phyloP scores from a whole-genome alignment of 2,888 invertebrate species.

The Hecatera dysodea region DNA sequence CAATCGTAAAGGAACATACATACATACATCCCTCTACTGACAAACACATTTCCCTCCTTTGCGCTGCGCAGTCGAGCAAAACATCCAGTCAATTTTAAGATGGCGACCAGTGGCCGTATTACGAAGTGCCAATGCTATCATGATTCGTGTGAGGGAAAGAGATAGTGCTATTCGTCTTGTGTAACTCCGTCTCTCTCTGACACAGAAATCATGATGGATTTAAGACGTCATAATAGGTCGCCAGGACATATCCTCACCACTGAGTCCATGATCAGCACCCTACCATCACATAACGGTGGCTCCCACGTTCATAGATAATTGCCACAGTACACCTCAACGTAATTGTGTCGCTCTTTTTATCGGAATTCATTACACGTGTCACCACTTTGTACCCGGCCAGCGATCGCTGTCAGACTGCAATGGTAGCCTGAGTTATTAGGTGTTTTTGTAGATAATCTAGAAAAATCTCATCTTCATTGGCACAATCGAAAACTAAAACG shows the following conservation, averaged over 20 bases:
- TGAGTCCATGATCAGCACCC: conserved; percentile 56
- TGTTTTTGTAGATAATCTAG: background rate
- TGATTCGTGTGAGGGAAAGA: no score
- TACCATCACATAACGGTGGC: conserved; percentile 73
- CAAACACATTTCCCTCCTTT: no score
- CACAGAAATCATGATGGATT: no score
- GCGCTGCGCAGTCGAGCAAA: no score
- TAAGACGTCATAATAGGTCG: no score
- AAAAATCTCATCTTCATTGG: background rate
- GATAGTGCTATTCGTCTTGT: no score
- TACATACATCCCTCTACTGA: no score
- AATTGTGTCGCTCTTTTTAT: conserved; percentile 79
- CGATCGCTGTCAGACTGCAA: conserved; percentile 24
- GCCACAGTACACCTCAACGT: conserved; percentile 70
- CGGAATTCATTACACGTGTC: conserved; percentile 67
- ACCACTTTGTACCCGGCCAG: conserved; percentile 31
- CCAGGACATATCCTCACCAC: conserved; percentile 9
- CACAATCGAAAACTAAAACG: background rate
- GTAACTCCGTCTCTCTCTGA: no score
- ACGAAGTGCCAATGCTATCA: no score
- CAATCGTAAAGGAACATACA: no score
- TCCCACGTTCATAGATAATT: conserved; percentile 75
- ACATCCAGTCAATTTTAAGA: no score
- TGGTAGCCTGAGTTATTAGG: conserved; percentile 11
- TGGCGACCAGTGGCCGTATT: no score